These are phyloP conservation scores for Chrysemys picta DNA, from an alignment of 2,113 vertebrate species.

Conservation along the genomic window DNA sequence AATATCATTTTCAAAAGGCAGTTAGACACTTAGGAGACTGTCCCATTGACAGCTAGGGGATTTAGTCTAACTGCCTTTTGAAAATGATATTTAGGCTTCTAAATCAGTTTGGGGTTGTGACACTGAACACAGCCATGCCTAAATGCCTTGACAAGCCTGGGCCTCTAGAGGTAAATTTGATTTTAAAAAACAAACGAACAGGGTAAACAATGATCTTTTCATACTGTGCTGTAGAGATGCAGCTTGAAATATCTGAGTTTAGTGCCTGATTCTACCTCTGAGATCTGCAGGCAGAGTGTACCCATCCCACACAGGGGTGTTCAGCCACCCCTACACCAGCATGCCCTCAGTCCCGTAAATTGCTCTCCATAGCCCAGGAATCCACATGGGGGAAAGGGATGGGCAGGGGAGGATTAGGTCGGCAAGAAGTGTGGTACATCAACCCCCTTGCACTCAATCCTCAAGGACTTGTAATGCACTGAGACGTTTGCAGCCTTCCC, in stretches of 20 bases:
- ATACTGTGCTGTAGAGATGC: too few species aligned
- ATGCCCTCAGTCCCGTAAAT: neutral
- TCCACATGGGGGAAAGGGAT: neutral
- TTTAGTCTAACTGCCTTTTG: neutral
- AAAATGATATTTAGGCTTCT: neutral
- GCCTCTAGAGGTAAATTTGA: too few species aligned
- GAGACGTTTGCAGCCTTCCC: neutral
- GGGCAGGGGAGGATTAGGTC: neutral
- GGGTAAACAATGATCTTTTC: too few species aligned
- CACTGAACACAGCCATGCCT: neutral
- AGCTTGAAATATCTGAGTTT: too few species aligned
- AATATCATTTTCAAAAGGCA: neutral
- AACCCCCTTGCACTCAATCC: neutral
- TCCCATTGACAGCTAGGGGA: too few species aligned
- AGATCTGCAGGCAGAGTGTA: too few species aligned
- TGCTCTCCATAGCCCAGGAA: neutral
- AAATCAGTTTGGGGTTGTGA: neutral
- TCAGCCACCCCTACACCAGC: too few species aligned
- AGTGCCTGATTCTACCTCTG: too few species aligned
- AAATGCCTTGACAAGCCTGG: too few species aligned
- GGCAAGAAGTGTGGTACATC: neutral
- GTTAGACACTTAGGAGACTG: neutral
- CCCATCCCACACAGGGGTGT: too few species aligned
- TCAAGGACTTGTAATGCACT: neutral
- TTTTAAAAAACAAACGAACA: too few species aligned